phyloP scores from a whole-genome alignment of 1,140 invertebrate genomes.

The Apis florea region DNA sequence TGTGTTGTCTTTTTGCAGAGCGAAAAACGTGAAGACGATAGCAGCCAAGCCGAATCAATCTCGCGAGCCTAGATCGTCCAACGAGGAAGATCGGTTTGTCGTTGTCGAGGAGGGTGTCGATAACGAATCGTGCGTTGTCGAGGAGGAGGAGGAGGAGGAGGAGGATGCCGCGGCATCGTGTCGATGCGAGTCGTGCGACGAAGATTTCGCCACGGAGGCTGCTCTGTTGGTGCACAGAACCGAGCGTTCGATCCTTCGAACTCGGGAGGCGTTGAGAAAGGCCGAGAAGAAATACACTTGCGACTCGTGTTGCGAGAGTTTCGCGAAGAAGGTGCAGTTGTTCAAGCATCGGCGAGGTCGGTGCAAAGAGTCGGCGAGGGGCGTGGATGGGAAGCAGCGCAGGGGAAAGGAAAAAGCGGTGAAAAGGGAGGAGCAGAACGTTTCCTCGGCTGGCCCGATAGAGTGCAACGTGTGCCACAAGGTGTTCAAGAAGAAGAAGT shows the following conservation, averaged over 20 bases:
- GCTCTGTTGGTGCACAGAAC: constrained; percentile 61
- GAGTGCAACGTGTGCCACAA: constrained; percentile 79
- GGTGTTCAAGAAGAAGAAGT: constrained; percentile 70
- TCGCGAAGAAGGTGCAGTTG: constrained; percentile 80
- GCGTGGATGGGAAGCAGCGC: constrained; percentile 11
- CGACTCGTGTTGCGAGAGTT: constrained; percentile 82
- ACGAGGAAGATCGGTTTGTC: constrained; percentile 14
- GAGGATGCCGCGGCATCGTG: no score
- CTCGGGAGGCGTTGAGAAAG: constrained; percentile 55
- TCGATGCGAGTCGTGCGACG: constrained; percentile 68
- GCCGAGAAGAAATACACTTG: constrained; percentile 74
- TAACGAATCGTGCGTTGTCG: constrained; percentile 6
- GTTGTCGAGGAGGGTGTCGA: neutral
- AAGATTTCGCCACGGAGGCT: constrained; percentile 50
- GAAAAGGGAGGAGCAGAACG: constrained; percentile 72
- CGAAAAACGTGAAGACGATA: constrained; percentile 17
- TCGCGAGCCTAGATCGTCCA: neutral
- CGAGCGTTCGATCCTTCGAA: constrained; percentile 61
- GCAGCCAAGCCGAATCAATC: constrained; percentile 10
- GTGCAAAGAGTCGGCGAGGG: neutral
- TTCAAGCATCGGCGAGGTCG: constrained; percentile 79
- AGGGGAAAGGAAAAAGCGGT: constrained; percentile 78
- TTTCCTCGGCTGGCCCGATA: constrained; percentile 89
- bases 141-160: no score
- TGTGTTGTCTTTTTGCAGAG: constrained; percentile 42